These are phyloP conservation scores for Fringilla coelebs DNA, from an alignment of 2,797 vertebrate species.

Conservation along the genomic window DNA sequence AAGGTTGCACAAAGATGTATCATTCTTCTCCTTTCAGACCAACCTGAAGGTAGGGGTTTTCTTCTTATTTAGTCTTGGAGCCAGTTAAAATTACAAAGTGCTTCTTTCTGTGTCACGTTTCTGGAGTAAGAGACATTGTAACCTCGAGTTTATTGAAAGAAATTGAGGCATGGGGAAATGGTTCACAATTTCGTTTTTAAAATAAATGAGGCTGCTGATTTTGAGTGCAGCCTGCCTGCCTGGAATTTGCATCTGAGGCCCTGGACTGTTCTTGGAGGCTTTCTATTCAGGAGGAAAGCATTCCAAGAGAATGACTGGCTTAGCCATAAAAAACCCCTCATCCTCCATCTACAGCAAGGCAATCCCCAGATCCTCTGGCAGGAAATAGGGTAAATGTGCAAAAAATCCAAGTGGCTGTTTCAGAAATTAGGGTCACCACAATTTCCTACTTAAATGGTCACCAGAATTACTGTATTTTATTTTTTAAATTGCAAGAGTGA, in stretches of 20 bases:
- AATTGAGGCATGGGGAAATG: background rate
- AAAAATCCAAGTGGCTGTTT: background rate
- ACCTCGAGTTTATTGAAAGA: background rate
- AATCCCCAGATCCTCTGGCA: background rate
- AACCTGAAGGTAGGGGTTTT: background rate
- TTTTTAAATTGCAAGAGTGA: background rate
- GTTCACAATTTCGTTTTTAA: background rate
- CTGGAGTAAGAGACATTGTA: background rate
- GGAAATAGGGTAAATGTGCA: background rate
- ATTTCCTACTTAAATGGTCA: background rate
- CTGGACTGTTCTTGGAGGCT: background rate
- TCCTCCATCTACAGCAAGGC: background rate
- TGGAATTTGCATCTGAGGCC: background rate
- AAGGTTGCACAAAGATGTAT: background rate
- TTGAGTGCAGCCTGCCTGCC: background rate
- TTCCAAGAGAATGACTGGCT: background rate
- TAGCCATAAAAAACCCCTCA: background rate
- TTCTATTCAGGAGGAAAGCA: background rate
- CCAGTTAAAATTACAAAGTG: background rate
- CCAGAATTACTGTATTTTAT: background rate
- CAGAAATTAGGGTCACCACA: background rate
- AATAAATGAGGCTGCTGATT: background rate
- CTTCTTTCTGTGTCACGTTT: background rate
- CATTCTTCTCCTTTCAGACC: background rate
- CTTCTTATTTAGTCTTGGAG: background rate